Base-by-base conservation (phyloP, 2,113 vertebrate species). In the Tyrannus savana region DNA sequence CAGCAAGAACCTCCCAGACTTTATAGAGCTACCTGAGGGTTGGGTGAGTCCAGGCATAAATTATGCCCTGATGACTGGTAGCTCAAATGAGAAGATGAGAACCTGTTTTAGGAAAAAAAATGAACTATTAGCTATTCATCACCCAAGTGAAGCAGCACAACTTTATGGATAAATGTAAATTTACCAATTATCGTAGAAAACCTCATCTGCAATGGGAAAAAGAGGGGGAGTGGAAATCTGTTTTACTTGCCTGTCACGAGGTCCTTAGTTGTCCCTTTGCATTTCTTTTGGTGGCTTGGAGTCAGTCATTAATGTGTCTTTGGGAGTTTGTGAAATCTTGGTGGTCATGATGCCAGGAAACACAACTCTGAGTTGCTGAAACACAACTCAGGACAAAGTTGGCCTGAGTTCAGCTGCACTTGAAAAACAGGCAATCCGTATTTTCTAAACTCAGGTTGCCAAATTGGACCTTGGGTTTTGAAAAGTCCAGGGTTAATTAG, bases 101-200 rank as follows among this genome's bases (percentile, higher is more conserved):
- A 88, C 37, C 2, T 12, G 3, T 47, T 87, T 41, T 55, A 39
- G 15, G 31, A 49, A 46, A 46, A 42, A 69, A 55, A 50, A 19
- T 2, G 0, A 42, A 2, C 21, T 19, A 12, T 50, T 74, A 10
- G 19, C 60, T 84, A 12, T 31, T 81, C 6, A 30, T 56, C 1
- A 3, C 27, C 27, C 31, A 24, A 71, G 31, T 14, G 23, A 33
- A 52, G 27, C 31, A 41, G 59, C 50, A 67, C 31, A 69, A 28
- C 24, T 74, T 71, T 5, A 59, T 59, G 42, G 60, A 78, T 31
- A 84, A 74, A 37, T 37, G 10, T 2, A 53, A 18, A 64, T 62
- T 23, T 67, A 16, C 9, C 6, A 35, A 9, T 42, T 89, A 30
- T 19, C 16, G 14, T 6, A 50, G 39, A 53, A 67, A 64, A 33